Evolutionary conservation across 2,888 invertebrate species (phyloP).

Genomic region (Dorcus hopei): DNA sequence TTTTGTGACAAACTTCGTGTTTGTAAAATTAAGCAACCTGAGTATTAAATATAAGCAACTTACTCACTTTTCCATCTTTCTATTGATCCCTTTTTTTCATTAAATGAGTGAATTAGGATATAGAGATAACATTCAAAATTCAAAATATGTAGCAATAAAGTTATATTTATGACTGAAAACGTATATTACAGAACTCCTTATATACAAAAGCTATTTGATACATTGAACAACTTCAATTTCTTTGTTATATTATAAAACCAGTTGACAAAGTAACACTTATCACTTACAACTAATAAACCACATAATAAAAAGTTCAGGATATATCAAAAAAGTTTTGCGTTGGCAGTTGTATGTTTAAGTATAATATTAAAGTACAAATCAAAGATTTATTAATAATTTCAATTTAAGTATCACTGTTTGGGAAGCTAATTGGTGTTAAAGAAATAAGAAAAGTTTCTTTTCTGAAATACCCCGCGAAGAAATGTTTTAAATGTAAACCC

Average conservation of each 20-base stretch:
- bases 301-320: neutral
- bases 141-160: slow-evolving; percentile 9
- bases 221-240: slow-evolving; percentile 3
- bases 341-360: neutral
- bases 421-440: neutral
- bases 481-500: slow-evolving; percentile 9
- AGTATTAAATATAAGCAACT: too few species aligned
- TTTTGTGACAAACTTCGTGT: too few species aligned
- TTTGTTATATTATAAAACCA: slow-evolving; percentile 6
- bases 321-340: neutral
- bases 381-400: neutral
- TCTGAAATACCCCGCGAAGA: slow-evolving; percentile 5
- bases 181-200: slow-evolving; percentile 25
- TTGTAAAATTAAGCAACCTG: too few species aligned
- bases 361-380: neutral
- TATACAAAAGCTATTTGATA: slow-evolving; percentile 29
- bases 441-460: neutral
- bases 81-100: too few species aligned
- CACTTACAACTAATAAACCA: slow-evolving; percentile 5
- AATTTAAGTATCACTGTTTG: neutral
- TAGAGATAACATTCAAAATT: neutral
- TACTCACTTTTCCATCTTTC: too few species aligned
- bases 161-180: slow-evolving; percentile 15
- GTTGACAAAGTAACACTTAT: slow-evolving; percentile 5
- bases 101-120: too few species aligned